These are phyloP conservation scores for Hemiprocne comata DNA, from an alignment of 2,113 vertebrate species.

Conservation along the genomic window DNA sequence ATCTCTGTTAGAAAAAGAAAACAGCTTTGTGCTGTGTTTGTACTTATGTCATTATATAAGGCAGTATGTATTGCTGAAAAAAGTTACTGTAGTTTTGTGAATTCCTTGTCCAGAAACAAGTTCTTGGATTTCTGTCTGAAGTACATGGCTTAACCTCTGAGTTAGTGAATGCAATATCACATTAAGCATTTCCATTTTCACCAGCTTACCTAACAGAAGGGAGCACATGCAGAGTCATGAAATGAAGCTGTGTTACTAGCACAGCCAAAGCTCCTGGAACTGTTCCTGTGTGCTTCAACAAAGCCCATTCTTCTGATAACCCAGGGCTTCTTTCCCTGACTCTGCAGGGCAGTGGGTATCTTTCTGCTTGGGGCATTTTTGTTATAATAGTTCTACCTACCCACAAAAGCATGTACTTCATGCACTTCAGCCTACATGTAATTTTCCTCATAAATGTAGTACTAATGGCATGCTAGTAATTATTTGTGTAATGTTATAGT, in stretches of 20 bases:
- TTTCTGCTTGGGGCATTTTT: background rate
- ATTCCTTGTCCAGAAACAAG: background rate
- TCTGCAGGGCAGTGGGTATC: background rate
- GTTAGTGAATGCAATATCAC: fast-evolving
- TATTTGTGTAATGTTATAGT: background rate
- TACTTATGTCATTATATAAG: background rate
- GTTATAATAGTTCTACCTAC: background rate
- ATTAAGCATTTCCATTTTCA: background rate
- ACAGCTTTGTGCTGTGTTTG: background rate
- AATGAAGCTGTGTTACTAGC: background rate
- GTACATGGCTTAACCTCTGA: background rate
- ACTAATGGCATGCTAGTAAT: background rate
- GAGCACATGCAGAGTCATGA: fast-evolving
- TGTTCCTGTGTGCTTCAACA: background rate
- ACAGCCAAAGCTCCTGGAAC: background rate
- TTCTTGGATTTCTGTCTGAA: background rate
- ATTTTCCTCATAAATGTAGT: background rate
- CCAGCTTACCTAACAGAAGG: background rate
- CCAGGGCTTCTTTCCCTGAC: too few species aligned
- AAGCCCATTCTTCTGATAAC: background rate
- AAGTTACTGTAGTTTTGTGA: background rate
- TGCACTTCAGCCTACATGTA: background rate
- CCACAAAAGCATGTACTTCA: background rate
- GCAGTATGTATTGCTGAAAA: background rate
- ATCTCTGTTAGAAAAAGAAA: background rate